Percentiles rank a stretch among this genome's conserved stretches.
Conservation (phyloP, 2,113 vertebrate genomes). For the Ursus arctos region DNA sequence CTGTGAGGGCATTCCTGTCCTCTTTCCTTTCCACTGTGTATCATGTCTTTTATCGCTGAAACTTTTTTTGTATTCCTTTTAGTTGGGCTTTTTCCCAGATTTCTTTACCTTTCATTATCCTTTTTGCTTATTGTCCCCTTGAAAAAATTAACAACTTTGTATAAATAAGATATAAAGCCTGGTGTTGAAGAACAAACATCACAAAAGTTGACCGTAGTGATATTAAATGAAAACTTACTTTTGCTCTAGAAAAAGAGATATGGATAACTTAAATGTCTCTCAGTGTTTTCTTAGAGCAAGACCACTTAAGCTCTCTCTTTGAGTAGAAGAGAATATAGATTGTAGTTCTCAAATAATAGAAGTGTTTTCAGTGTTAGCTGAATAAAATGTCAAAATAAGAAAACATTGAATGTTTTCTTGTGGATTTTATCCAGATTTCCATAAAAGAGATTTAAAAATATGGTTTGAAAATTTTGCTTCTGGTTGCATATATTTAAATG, state of each 20-base stretch:
- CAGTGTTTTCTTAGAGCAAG: background rate
- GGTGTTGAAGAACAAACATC: background rate
- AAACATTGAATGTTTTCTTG: background rate
- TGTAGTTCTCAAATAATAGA: background rate
- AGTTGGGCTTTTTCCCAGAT: background rate
- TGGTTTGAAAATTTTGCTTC: background rate
- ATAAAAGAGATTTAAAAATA: background rate
- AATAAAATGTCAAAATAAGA: conserved; percentile 5
- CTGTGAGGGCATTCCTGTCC: background rate
- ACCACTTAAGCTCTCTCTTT: background rate
- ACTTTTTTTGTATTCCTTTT: background rate
- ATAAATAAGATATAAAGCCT: background rate
- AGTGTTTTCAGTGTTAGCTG: background rate
- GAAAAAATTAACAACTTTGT: background rate
- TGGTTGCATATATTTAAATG: background rate
- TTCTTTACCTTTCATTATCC: background rate
- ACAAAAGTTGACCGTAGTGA: background rate
- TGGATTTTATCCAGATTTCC: background rate
- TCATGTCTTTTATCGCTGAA: background rate
- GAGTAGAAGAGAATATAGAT: background rate
- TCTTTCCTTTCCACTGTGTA: background rate
- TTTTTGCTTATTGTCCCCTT: background rate
- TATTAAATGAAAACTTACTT: background rate
- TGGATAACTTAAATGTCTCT: background rate
- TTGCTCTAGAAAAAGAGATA: conserved; percentile 39